Base-by-base conservation (phyloP, 2,888 invertebrate species). In the Allacma fusca region DNA sequence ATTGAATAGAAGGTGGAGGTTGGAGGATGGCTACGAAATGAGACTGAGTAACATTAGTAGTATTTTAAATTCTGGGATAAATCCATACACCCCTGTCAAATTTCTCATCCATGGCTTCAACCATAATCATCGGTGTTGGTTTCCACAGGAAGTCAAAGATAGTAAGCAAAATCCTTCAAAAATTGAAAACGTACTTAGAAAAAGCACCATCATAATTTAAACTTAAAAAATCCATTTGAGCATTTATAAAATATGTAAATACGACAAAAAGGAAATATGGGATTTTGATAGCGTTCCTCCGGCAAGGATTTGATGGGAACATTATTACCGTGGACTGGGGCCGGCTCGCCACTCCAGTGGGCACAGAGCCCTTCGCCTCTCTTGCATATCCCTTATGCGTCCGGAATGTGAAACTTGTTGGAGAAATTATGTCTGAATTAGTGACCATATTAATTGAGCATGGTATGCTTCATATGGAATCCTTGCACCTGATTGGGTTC, bases 91-190 rank as follows among this genome's bases (percentile, higher is more conserved):
- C 16, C 34, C 34, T 1, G 29, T 29, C 43, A 76, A 76, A 26
- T 59, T 76, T 13, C 26, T 76, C 19, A 76, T 76, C 13, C 76
- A 76, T 64, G 76, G 76, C 19, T 76, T 62, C 23, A 23, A 23
- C 16, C 76, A 76, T 28, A 70, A 76, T 70, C 70, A 76, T 26
- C 16, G 40, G 1, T 76, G 76, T 26, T 76, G 76, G 76, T 76
- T 76, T 70, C 76, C 76, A 19, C 76, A 76, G 62, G 76, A 76
- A 70, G 29, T 76, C 19, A 76, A 76, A 70, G 76, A 76, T 21
- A 62, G 76, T 76, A 24, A 64, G 75, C 43, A 23, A 19, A 13
- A 1, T 5, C 1, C 28, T 13, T 29, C 13, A 29, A 21, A 28
- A 5, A 1, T 28, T 23, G 19, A 43, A 40, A 70, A 70, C 5